Percentiles rank a stretch among this genome's conserved stretches.
Evolutionary conservation across 2,113 vertebrate genomes (phyloP).

Genomic region (Micromys minutus): DNA sequence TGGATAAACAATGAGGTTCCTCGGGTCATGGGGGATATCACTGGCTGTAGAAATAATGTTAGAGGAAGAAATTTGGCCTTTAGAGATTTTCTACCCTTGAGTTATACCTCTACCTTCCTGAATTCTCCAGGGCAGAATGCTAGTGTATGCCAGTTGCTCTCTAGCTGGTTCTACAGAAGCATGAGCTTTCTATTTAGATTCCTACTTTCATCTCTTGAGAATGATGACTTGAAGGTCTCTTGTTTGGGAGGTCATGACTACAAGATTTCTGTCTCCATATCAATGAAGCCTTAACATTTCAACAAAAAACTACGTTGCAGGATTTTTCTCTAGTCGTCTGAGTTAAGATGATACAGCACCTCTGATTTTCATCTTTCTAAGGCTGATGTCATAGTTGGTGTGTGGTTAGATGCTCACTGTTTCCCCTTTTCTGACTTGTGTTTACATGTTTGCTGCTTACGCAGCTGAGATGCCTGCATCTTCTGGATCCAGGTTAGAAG

Average conservation of each 20-base stretch:
- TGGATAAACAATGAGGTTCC: neutral
- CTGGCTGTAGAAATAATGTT: neutral
- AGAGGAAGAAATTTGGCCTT: neutral
- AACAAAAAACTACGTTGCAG: neutral
- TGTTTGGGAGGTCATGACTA: neutral
- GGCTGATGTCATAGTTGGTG: neutral
- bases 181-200: neutral
- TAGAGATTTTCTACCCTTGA: neutral
- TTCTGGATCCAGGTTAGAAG: constrained; percentile 13
- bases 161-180: neutral
- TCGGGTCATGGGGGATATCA: neutral
- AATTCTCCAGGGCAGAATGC: neutral
- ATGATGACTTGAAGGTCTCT: constrained; percentile 17
- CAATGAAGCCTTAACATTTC: neutral
- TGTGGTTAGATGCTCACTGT: neutral
- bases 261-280: neutral
- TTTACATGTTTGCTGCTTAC: neutral
- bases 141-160: neutral
- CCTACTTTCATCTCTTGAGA: constrained; percentile 24
- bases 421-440: neutral
- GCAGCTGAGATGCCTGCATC: neutral
- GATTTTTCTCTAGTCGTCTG: neutral
- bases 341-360: neutral
- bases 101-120: neutral
- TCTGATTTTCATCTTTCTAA: neutral